These are phyloP conservation scores for Cyanocitta stelleri DNA, from an alignment of 2,113 vertebrate species.

Conservation along the genomic window DNA sequence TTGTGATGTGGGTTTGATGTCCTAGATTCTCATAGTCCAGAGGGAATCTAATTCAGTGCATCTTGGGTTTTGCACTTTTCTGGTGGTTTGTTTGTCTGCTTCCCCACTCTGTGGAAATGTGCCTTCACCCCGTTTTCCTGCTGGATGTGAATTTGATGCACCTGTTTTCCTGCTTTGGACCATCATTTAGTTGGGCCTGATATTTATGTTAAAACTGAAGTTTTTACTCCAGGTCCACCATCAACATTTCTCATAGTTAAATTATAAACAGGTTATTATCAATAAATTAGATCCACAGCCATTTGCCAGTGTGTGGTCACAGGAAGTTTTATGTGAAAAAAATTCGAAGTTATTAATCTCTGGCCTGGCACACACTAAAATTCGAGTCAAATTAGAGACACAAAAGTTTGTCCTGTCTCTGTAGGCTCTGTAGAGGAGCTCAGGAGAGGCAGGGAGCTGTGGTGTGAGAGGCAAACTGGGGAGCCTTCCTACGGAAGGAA, in stretches of 20 bases:
- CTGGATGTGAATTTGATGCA: not conserved
- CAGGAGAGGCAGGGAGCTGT: not conserved
- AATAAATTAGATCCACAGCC: not conserved
- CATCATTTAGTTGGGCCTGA: not conserved
- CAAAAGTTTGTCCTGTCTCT: not conserved
- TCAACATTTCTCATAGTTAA: fast-evolving
- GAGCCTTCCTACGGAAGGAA: fast-evolving
- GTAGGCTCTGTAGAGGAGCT: not conserved
- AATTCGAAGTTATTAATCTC: not conserved
- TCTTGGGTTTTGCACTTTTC: not conserved
- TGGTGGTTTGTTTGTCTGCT: not conserved
- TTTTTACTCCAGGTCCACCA: not conserved
- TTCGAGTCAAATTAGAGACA: not conserved
- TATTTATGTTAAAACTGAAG: not conserved
- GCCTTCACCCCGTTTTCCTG: not conserved
- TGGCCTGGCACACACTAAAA: not conserved
- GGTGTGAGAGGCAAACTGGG: not conserved
- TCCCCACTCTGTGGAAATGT: not conserved
- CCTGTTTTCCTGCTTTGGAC: not conserved
- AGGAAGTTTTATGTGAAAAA: not conserved
- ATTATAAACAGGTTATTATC: not conserved
- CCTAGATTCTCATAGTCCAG: not conserved
- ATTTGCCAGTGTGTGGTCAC: not conserved
- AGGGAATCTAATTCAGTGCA: not conserved
- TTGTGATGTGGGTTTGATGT: not conserved